Base-by-base conservation (phyloP, 2,113 vertebrate genomes). In the Platysteira castanea region DNA sequence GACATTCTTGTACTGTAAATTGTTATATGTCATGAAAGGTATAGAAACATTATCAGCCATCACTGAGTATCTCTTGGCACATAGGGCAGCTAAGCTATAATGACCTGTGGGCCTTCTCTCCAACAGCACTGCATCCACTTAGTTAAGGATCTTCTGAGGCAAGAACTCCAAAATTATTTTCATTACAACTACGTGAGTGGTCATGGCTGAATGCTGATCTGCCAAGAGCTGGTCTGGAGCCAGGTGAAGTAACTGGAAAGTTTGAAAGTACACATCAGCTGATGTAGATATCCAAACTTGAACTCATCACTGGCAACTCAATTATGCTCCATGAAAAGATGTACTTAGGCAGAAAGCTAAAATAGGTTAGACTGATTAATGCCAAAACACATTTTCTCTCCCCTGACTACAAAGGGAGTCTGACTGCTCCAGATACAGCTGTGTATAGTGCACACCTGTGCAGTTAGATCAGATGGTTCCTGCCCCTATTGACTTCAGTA, bases 171-270 rank as follows among this genome's bases (percentile, higher is more conserved):
- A 76, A 24, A 44, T 28, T 3, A 74, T 44, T 13, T 3, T 91
- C 31, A 5, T 70, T 57, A 17, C 42, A 93, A 24, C 33, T 75
- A 71, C 0, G 0, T 39, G 73, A 95, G 65, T 3, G 4, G n/a
- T 64, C 65, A 64, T 13, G 41, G 64, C 46, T 60, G 76, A 79
- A 50, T 14, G 28, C 77, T 91, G 33, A 64, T 59, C 89, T 93
- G 78, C 53, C 74, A 84, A 90, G 89, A 57, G 19, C 80, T 87
- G 77, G 57, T 69, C 67, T 44, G 46, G 42, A 85, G 84, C 84
- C 84, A 96, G 57, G 33, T 76, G 68, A 95, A 93, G 84, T 82
- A 89, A 95, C 31, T 89, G 74, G 84, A 80, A 94, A 90, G 88
- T 88, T 41, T 83, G 82, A 95, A 75, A 79, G 90, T 64, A 53